A percentile compares a stretch with the other conserved stretches of the same genome.
Evolutionary conservation across 37 sponge, comb jelly and placozoan genomes (phyloP).

Genomic region (Geodia barretti): DNA sequence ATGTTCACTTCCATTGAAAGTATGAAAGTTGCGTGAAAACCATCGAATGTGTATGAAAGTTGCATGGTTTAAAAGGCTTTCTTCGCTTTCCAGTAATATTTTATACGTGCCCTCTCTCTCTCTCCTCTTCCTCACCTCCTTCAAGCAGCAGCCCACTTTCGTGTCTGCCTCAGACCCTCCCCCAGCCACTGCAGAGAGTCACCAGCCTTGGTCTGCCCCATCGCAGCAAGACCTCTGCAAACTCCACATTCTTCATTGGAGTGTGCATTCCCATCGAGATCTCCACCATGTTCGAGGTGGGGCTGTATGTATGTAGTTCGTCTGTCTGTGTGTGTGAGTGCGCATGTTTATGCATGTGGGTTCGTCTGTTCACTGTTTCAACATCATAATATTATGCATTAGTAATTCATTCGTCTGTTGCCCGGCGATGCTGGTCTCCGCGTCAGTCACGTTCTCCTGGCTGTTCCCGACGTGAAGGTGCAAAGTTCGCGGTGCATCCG

Average conservation of each 20-base stretch:
- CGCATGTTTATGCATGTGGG: neutral
- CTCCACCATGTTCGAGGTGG: constrained; percentile 30
- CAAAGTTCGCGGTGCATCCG: neutral
- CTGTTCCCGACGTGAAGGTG: neutral
- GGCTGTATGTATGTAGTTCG: constrained; percentile 1
- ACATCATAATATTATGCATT: no score
- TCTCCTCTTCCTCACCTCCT: neutral
- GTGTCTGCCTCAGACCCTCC: neutral
- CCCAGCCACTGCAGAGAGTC: neutral
- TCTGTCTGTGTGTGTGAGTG: neutral
- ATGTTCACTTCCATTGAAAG: no score
- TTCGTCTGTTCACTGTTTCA: no score
- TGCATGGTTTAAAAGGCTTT: neutral
- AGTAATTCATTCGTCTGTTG: no score
- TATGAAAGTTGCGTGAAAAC: no score
- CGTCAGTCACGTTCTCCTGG: neutral
- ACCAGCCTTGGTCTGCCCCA: neutral
- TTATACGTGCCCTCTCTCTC: constrained; percentile 6
- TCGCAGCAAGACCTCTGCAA: neutral
- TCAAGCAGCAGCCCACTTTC: neutral
- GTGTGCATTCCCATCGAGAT: constrained; percentile 37
- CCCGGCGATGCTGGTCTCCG: no score
- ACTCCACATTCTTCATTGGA: constrained; percentile 9
- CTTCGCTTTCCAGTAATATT: neutral
- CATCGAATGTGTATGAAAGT: no score